phyloP scores from a whole-genome alignment of 2,797 vertebrate species.

The Prunella strophiata region DNA sequence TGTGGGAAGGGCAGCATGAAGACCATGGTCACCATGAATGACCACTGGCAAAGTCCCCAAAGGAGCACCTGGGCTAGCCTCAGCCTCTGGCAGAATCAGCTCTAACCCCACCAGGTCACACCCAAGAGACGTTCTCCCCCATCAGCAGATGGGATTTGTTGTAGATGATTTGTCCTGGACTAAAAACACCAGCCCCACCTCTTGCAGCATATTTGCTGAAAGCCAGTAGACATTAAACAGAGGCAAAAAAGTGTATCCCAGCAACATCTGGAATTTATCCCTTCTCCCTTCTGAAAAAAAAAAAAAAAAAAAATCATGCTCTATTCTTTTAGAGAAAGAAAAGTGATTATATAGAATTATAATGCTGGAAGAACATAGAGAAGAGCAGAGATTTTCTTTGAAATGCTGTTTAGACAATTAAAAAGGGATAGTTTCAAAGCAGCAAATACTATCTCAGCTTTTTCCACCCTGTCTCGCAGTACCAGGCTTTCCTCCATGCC shows the following conservation, averaged over 20 bases:
- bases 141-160: background rate
- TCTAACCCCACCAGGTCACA: background rate
- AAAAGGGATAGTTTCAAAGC: constrained; percentile 26
- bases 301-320: background rate
- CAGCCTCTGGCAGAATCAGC: background rate
- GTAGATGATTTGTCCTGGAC: background rate
- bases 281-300: background rate
- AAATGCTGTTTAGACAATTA: constrained; percentile 4
- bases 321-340: constrained; percentile 58
- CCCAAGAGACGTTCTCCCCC: background rate
- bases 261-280: constrained; percentile 60
- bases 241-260: constrained; percentile 26
- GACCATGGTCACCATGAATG: fast-evolving
- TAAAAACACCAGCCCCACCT: constrained; percentile 28
- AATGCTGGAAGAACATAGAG: constrained; percentile 27
- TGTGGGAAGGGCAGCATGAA: background rate
- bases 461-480: background rate
- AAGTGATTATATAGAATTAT: constrained; percentile 53
- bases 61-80: background rate
- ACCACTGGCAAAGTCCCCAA: background rate
- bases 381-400: constrained; percentile 44
- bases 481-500: background rate
- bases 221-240: constrained; percentile 16
- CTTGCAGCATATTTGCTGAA: constrained; percentile 23
- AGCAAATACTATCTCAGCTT: constrained; percentile 29